Percentiles rank a stretch among this genome's conserved stretches.
Conservation (phyloP, 2,113 vertebrate genomes). For the Cyprinus carpio region DNA sequence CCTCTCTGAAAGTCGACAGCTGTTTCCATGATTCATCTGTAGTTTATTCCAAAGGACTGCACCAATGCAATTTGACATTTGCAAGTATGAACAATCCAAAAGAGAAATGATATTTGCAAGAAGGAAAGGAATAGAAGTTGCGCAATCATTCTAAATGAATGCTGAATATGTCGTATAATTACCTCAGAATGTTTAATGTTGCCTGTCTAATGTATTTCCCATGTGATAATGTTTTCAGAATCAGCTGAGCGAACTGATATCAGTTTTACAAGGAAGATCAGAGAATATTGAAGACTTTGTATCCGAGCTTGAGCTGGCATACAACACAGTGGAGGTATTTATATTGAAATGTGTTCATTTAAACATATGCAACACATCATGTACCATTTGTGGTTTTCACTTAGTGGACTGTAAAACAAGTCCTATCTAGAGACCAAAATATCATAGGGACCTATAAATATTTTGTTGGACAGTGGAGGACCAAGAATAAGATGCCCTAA, state of each 20-base stretch:
- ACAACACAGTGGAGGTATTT: conserved; percentile 91
- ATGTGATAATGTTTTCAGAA: conserved; percentile 71
- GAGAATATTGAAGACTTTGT: conserved; percentile 90
- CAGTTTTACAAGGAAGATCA: conserved; percentile 86
- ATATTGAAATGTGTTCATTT: not conserved
- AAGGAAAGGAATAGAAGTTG: not conserved
- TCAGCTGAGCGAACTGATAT: conserved; percentile 82
- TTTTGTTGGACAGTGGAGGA: too few relatives aligned
- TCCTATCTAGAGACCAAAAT: not conserved
- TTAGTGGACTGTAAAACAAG: not conserved
- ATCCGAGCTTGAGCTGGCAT: conserved; percentile 87
- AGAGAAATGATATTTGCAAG: not conserved
- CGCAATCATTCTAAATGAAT: not conserved
- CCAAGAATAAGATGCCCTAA: not conserved
- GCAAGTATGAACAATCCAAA: not conserved
- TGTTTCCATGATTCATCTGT: conserved; percentile 35
- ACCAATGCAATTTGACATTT: not conserved
- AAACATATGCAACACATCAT: not conserved
- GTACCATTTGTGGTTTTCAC: not conserved
- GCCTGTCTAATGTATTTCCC: not conserved
- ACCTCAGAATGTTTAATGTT: not conserved
- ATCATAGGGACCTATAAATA: too few relatives aligned
- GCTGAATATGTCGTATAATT: not conserved
- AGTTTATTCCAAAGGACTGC: conserved; percentile 15
- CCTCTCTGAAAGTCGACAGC: conserved; percentile 3